Evolutionary conservation across 1,140 invertebrate species (phyloP), one percentile per base, ranked within the genome.

Genomic region (Fopius arisanus): DNA sequence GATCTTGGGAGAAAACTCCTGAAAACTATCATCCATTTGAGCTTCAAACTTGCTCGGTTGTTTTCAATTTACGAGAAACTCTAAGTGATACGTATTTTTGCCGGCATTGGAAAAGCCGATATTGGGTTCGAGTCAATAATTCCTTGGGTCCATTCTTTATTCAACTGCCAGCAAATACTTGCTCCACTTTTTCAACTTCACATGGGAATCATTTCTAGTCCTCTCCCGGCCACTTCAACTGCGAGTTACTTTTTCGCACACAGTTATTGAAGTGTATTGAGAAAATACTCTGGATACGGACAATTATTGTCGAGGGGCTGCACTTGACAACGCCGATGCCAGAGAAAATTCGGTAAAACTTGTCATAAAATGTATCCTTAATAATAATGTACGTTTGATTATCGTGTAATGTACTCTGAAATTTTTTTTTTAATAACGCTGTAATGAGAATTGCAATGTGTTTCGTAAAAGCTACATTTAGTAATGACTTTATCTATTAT

Each of bases 41-140:
- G 43, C 43, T 48, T 48, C 43, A 48, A 48, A 48, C 10, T 48
- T 48, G 43, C 1, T 48, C 16, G 43, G 43, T 48, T 48, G 43
- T 48, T 48, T 48, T 48, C 43, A 48, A 48, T 48, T 48, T 48
- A 48, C 43, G 43, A 19, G n/a, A n/a, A 48, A 48, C 43, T 48
- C 43, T 48, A 48, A 48, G 43, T 48, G 43, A 48, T 48, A 48
- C 43, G 43, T 48, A 48, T 48, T 48, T 48, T 48, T 48, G 43
- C 43, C 6, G 43, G 43, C 14, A 48, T 48, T 48, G 1, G 16
- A 19, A 19, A 48, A 48, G 43, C 43, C 43, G 43, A 48, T 48
- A 48, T 48, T 19, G 43, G 43, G 43, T 48, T n/a, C 14, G 7
- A 48, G 43, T 48, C 43, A 48, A 48, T 48, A 48, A 48, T 48